Evolutionary conservation across 30 jellyfish, hydroid and myxozoan genomes (phyloP).

Genomic region (Aurelia aurita complex sp. Pacific): DNA sequence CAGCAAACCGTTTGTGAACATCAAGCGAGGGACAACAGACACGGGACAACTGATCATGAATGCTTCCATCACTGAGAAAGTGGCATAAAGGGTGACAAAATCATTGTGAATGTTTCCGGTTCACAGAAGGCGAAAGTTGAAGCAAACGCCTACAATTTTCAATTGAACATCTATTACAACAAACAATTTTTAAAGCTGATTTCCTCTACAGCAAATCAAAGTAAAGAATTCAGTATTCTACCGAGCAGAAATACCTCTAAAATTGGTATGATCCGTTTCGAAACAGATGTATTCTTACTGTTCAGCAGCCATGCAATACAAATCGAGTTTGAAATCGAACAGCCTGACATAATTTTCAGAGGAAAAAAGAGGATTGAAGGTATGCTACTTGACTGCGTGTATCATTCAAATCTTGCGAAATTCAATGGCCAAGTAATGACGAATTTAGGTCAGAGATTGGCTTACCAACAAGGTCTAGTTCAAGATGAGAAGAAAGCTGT

Average conservation of each 20-base stretch:
- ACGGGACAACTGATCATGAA: too few species aligned
- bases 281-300: background rate
- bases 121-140: background rate
- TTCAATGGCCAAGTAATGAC: constrained; percentile 13
- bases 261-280: background rate
- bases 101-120: too few species aligned
- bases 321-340: background rate
- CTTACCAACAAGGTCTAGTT: background rate
- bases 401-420: constrained; percentile 17
- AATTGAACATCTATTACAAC: background rate
- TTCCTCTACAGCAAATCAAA: background rate
- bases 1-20: too few species aligned
- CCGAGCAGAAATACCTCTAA: background rate
- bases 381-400: background rate
- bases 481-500: background rate
- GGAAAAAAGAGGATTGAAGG: background rate
- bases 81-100: too few species aligned
- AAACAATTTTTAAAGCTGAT: background rate
- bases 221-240: background rate
- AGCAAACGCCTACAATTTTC: constrained; percentile 1
- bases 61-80: too few species aligned
- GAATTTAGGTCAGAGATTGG: background rate
- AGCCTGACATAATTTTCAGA: background rate
- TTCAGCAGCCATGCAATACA: background rate
- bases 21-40: too few species aligned